Conservation (phyloP, 1,140 invertebrate genomes). For the Drosophila obscura region DNA sequence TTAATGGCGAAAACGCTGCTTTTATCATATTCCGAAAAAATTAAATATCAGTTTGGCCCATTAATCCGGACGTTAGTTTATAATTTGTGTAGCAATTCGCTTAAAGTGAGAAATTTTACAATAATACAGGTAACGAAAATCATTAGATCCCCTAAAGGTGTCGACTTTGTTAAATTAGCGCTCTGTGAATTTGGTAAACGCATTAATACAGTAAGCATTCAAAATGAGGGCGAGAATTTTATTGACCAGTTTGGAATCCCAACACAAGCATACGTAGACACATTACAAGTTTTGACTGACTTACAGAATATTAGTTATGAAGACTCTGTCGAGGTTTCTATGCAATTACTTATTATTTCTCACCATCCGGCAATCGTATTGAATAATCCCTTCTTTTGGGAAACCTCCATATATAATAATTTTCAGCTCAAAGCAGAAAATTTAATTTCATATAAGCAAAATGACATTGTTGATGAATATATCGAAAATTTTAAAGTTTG, state of each 20-base stretch:
- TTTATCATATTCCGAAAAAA: constrained; percentile 86
- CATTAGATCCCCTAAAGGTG: constrained; percentile 33
- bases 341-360: constrained; percentile 87
- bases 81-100: constrained; percentile 85
- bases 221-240: constrained; percentile 78
- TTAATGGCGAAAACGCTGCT: constrained; percentile 88
- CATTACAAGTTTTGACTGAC: constrained; percentile 63
- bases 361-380: constrained; percentile 88
- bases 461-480: constrained; percentile 55
- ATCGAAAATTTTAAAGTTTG: constrained; percentile 63
- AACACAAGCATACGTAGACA: constrained; percentile 70
- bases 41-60: constrained; percentile 86
- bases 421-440: constrained; percentile 58
- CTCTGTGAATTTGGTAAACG: constrained; percentile 86
- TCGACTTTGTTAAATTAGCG: constrained; percentile 79
- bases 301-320: constrained; percentile 83
- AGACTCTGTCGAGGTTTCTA: constrained; percentile 85
- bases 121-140: constrained; percentile 75
- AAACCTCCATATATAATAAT: constrained; percentile 56
- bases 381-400: constrained; percentile 80
- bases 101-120: constrained; percentile 80
- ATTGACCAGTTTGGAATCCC: constrained; percentile 83
- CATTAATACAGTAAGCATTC: constrained; percentile 86
- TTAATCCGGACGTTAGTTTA: constrained; percentile 87
- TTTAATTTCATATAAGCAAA: constrained; percentile 57